These are phyloP conservation scores for Myzus persicae DNA, from an alignment of 1,140 invertebrate genomes.

Conservation along the genomic window DNA sequence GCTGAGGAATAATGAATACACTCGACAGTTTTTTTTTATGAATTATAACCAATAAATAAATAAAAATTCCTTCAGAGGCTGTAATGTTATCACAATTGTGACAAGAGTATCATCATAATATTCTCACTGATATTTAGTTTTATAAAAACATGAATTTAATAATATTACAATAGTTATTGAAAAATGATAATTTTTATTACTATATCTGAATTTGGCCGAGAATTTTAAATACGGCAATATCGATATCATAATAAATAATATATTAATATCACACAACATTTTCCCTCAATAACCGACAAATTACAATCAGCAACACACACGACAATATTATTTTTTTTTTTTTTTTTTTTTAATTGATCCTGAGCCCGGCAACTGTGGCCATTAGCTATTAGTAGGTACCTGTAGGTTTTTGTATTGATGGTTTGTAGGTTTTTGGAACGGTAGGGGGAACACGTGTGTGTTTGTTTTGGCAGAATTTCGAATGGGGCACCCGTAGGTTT, in stretches of 20 bases:
- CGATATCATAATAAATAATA: background rate
- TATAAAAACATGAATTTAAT: background rate
- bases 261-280: background rate
- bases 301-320: background rate
- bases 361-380: too few relatives aligned
- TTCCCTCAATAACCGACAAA: background rate
- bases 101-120: background rate
- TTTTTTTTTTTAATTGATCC: too few relatives aligned
- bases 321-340: background rate
- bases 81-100: background rate
- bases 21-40: background rate
- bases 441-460: too few relatives aligned
- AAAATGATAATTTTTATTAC: too few relatives aligned
- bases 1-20: background rate
- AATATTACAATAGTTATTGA: too few relatives aligned
- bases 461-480: too few relatives aligned
- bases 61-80: background rate
- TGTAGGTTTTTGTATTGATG: too few relatives aligned
- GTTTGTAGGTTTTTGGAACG: too few relatives aligned
- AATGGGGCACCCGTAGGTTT: too few relatives aligned
- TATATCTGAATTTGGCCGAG: background rate
- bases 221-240: background rate
- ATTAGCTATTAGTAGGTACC: too few relatives aligned
- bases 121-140: background rate
- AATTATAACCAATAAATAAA: background rate